Percentiles rank a stretch among this genome's conserved stretches.
phyloP scores from a whole-genome alignment of 1,140 invertebrate genomes.

The Rhysida immarginata region DNA sequence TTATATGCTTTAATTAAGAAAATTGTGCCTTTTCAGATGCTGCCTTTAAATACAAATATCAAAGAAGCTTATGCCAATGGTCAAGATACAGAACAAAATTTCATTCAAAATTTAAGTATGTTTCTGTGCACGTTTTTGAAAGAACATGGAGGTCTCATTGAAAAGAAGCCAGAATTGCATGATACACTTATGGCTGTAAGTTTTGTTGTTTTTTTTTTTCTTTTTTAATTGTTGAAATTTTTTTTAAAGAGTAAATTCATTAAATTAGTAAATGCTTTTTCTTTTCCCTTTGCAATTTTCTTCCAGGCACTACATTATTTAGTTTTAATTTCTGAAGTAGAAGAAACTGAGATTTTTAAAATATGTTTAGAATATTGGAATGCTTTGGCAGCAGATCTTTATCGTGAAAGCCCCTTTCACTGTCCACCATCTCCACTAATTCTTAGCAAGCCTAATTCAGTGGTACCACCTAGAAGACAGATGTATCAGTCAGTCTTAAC shows the following conservation, averaged over 20 bases:
- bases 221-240: background rate
- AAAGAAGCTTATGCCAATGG: conserved; percentile 82
- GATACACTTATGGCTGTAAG: conserved; percentile 47
- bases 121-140: conserved; percentile 95
- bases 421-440: conserved; percentile 27
- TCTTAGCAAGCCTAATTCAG: conserved; percentile 28
- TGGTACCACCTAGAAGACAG: conserved; percentile 37
- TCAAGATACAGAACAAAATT: conserved; percentile 93
- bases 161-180: conserved; percentile 50
- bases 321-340: conserved; percentile 93
- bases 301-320: conserved; percentile 73
- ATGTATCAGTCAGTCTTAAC: conserved; percentile 68
- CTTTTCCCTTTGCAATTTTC: background rate
- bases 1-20: too few species aligned
- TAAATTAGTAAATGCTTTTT: background rate
- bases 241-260: background rate
- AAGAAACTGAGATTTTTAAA: conserved; percentile 99
- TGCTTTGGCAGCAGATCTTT: conserved; percentile 74
- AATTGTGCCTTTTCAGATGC: conserved; percentile 43
- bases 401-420: conserved; percentile 39
- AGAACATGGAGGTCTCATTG: conserved; percentile 79
- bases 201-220: background rate
- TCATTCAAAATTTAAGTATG: conserved; percentile 95
- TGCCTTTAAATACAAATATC: conserved; percentile 79
- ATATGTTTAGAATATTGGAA: conserved; percentile 99